Conservation (phyloP, 2,113 vertebrate genomes). For the Zosterops lateralis region DNA sequence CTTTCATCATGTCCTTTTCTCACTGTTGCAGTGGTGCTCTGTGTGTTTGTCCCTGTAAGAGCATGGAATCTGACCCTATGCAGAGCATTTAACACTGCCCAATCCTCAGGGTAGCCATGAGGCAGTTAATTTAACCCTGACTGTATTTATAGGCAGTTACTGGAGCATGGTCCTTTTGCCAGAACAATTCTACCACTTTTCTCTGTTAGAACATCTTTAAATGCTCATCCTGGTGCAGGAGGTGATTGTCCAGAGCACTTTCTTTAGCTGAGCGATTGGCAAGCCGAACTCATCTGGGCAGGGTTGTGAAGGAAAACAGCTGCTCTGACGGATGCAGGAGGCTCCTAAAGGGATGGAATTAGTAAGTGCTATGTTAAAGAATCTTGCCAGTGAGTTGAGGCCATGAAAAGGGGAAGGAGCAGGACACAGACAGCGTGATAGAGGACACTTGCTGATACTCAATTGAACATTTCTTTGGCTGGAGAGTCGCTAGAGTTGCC, state of each 20-base stretch:
- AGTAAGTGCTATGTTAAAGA: not conserved
- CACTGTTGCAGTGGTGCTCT: not conserved
- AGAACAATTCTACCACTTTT: not conserved
- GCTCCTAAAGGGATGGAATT: constrained; percentile 18
- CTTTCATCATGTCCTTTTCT: not conserved
- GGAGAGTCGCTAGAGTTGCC: not conserved
- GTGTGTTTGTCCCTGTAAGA: not conserved
- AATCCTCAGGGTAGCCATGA: not conserved
- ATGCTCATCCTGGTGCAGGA: not conserved
- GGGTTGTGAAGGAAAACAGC: constrained; percentile 20
- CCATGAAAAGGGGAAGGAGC: not conserved
- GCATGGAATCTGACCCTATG: not conserved
- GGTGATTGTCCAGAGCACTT: not conserved
- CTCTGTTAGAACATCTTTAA: not conserved
- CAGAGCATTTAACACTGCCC: accelerated
- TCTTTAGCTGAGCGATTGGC: not conserved
- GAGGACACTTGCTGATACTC: not conserved
- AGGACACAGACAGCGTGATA: not conserved
- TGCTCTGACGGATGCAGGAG: constrained; percentile 4
- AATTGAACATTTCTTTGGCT: accelerated
- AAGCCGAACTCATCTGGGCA: not conserved
- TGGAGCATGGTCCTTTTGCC: not conserved
- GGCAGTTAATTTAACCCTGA: not conserved
- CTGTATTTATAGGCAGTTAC: not conserved
- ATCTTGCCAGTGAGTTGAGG: constrained; percentile 9